phyloP scores from a whole-genome alignment of 2,113 vertebrate species.

The Oceanodroma tethys region DNA sequence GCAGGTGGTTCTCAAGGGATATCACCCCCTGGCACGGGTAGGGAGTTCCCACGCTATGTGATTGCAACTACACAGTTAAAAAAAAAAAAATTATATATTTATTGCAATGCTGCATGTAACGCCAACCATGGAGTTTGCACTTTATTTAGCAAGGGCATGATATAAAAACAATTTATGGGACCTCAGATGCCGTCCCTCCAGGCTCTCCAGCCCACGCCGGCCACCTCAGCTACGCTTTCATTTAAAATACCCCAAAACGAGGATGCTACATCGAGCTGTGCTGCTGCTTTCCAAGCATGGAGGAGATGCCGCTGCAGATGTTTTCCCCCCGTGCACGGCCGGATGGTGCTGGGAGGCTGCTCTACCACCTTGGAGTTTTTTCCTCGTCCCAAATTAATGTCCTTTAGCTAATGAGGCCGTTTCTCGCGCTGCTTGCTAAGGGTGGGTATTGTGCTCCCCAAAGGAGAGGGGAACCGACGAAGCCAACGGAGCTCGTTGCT shows the following conservation, averaged over 20 bases:
- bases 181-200: rapidly evolving
- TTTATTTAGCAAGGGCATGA: background rate
- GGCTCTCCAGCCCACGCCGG: background rate
- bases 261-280: rapidly evolving
- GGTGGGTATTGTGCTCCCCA: background rate
- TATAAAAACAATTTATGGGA: background rate
- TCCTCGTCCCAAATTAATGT: background rate
- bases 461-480: background rate
- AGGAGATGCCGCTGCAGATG: background rate
- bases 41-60: background rate
- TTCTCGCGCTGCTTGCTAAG: background rate
- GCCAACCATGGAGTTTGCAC: rapidly evolving
- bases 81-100: background rate
- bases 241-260: background rate
- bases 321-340: rapidly evolving
- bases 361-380: background rate
- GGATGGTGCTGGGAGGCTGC: rapidly evolving
- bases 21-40: rapidly evolving
- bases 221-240: background rate
- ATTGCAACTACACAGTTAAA: background rate
- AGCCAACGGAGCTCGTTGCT: background rate
- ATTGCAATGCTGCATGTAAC: background rate
- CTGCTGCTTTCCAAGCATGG: rapidly evolving
- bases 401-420: background rate
- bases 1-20: background rate